These are phyloP conservation scores for Carollia perspicillata DNA, from an alignment of 2,113 vertebrate species.

Conservation along the genomic window DNA sequence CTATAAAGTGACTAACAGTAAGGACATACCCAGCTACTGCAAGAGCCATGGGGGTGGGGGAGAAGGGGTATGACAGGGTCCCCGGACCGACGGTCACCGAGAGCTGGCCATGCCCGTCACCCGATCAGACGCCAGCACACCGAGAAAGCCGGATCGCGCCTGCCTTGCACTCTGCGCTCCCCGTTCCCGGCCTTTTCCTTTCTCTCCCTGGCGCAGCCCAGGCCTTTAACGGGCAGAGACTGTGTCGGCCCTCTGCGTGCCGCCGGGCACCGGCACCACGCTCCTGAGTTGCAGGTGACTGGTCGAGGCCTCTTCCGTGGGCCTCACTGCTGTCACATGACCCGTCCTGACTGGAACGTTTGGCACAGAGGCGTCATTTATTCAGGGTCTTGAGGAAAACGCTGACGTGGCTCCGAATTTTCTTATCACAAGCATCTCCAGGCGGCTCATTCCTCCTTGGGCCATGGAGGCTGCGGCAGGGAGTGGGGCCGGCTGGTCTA, in stretches of 20 bases:
- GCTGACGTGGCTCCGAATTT: not conserved
- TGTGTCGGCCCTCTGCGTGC: not conserved
- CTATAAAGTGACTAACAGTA: rapidly evolving
- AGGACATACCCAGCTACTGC: rapidly evolving
- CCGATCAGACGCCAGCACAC: rapidly evolving
- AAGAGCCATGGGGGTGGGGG: rapidly evolving
- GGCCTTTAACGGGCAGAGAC: not conserved
- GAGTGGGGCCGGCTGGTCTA: not conserved
- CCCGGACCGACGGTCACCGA: not conserved
- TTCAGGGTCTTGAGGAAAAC: not conserved
- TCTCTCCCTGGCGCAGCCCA: not conserved
- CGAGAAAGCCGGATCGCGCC: not conserved
- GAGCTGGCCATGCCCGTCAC: rapidly evolving
- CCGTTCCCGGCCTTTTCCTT: not conserved
- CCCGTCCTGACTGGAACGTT: not conserved
- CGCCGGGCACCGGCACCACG: rapidly evolving
- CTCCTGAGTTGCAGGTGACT: not conserved
- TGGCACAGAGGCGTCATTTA: not conserved
- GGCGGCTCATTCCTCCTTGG: not conserved
- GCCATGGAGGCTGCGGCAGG: not conserved
- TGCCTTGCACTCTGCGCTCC: not conserved
- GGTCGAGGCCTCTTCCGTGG: not conserved
- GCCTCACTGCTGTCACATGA: not conserved
- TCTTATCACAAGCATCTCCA: not conserved
- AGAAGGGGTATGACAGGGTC: rapidly evolving